phyloP scores from a whole-genome alignment of 1,140 invertebrate species.

The Orchestia grillus region DNA sequence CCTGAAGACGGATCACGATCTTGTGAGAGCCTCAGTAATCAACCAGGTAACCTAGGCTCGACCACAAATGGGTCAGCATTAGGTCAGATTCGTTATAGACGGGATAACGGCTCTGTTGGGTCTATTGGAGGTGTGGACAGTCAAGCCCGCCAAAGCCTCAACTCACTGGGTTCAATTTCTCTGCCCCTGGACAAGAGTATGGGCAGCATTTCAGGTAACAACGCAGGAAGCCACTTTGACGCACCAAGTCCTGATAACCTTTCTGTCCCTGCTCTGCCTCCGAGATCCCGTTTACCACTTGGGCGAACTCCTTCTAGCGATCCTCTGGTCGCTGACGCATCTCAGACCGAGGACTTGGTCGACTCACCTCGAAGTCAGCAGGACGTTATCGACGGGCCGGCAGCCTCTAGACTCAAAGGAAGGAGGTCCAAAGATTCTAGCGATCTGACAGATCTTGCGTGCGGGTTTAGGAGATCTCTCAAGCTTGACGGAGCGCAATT shows the following conservation, averaged over 20 bases:
- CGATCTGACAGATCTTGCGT: constrained; percentile 61
- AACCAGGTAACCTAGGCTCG: neutral
- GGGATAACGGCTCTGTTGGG: neutral
- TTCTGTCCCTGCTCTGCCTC: constrained; percentile 44
- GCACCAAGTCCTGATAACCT: constrained; percentile 12
- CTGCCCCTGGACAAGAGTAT: neutral
- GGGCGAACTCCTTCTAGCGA: constrained; percentile 49
- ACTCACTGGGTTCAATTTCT: constrained; percentile 38
- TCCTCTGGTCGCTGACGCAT: neutral
- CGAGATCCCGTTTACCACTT: constrained; percentile 52
- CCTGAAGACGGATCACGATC: constrained; percentile 58
- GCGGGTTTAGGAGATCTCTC: constrained; percentile 65
- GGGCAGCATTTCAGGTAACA: constrained; percentile 12
- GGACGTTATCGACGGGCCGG: constrained; percentile 44
- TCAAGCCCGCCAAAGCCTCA: constrained; percentile 3
- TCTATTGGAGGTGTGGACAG: constrained; percentile 11
- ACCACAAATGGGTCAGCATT: neutral
- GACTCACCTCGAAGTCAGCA: constrained; percentile 55
- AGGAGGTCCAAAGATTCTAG: constrained; percentile 63
- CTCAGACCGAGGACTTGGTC: constrained; percentile 20
- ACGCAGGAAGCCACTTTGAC: neutral
- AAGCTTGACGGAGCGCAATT: constrained; percentile 68
- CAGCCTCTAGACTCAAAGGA: constrained; percentile 54
- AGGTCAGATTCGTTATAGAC: constrained; percentile 15
- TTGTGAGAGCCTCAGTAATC: constrained; percentile 66